Percentiles rank a stretch among this genome's conserved stretches.
Evolutionary conservation across 2,888 invertebrate species (phyloP).

Genomic region (Gortyna flavago): DNA sequence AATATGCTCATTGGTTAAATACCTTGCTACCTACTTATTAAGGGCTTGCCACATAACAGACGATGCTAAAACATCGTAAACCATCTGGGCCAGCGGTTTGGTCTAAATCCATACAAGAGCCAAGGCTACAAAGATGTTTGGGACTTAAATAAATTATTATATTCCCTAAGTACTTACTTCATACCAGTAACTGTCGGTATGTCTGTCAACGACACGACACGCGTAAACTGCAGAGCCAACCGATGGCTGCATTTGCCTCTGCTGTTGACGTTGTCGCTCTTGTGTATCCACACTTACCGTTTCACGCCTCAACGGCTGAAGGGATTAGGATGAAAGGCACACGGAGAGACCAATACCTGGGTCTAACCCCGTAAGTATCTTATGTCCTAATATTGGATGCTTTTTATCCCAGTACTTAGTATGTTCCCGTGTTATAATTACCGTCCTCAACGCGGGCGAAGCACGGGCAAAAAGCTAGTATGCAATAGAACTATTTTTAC

Average conservation of each 20-base stretch:
- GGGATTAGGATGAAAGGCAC: background rate
- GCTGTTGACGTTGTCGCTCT: background rate
- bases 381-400: background rate
- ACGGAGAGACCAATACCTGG: background rate
- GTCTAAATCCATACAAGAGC: background rate
- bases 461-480: background rate
- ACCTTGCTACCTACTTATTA: background rate
- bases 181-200: background rate
- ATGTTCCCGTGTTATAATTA: background rate
- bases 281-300: background rate
- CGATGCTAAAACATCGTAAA: background rate
- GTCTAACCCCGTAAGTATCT: too few species aligned
- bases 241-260: background rate
- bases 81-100: constrained; percentile 12
- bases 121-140: background rate
- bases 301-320: background rate
- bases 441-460: background rate
- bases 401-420: background rate
- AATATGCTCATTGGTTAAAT: constrained; percentile 33
- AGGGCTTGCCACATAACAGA: constrained; percentile 13
- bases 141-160: background rate
- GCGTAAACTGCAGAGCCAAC: background rate
- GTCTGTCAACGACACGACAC: background rate
- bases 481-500: constrained; percentile 28
- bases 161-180: background rate